Evolutionary conservation across 2,888 invertebrate species (phyloP).

Genomic region (Megamerina dolium): DNA sequence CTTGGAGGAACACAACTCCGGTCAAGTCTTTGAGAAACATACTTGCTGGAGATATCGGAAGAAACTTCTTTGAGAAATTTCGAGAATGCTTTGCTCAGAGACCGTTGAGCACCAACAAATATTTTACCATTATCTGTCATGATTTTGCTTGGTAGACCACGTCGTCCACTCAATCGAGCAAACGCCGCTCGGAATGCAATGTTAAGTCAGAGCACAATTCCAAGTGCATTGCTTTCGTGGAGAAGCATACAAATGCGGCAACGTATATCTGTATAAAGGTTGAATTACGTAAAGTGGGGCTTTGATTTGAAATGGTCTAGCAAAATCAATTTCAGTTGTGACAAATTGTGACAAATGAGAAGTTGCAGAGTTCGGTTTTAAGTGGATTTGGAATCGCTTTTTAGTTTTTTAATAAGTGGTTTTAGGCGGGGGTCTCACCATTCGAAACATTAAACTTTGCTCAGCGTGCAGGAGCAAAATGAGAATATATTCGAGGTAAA

Average conservation of each 20-base stretch:
- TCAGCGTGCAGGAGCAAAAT: too few relatives aligned
- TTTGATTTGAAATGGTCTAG: too few relatives aligned
- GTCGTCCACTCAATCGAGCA: not conserved
- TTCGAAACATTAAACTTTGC: too few relatives aligned
- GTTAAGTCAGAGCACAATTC: conserved; percentile 1
- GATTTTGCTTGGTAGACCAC: not conserved
- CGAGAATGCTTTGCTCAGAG: not conserved
- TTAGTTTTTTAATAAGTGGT: too few relatives aligned
- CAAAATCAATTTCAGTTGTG: conserved; percentile 1
- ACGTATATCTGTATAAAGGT: not conserved
- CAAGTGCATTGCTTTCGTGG: too few relatives aligned
- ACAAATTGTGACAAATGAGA: not conserved
- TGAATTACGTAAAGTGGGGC: not conserved
- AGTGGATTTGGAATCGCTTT: too few relatives aligned
- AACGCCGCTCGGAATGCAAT: not conserved
- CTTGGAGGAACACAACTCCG: not conserved
- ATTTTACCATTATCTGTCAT: not conserved
- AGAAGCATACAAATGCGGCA: too few relatives aligned
- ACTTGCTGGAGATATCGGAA: too few relatives aligned
- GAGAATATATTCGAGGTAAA: too few relatives aligned
- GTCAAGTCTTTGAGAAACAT: not conserved
- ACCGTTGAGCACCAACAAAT: not conserved
- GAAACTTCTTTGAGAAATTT: too few relatives aligned
- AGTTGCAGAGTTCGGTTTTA: too few relatives aligned
- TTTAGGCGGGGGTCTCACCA: too few relatives aligned